Evolutionary conservation across 2,113 vertebrate genomes (phyloP).

Genomic region (Otocyon megalotis): DNA sequence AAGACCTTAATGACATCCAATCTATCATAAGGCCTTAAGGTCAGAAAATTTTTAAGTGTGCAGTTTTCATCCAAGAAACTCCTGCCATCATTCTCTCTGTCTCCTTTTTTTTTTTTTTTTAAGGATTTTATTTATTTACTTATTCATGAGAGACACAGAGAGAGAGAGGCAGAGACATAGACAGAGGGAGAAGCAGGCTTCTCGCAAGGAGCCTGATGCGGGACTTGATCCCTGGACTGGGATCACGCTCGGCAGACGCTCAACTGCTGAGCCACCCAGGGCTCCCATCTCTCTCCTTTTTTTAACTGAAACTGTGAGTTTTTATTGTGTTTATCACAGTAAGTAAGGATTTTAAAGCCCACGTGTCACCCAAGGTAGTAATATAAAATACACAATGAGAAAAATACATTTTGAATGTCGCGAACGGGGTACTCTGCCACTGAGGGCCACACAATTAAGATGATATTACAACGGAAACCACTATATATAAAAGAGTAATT

Average conservation of each 20-base stretch:
- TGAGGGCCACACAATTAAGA: constrained; percentile 79
- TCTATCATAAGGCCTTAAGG: constrained; percentile 79
- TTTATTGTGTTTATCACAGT: constrained; percentile 65
- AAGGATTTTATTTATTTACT: too few relatives aligned
- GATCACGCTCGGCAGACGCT: too few relatives aligned
- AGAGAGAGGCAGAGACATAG: too few relatives aligned
- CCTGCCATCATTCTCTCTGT: constrained; percentile 61
- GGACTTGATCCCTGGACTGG: too few relatives aligned
- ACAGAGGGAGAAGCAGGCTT: too few relatives aligned
- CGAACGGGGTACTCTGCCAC: constrained; percentile 60
- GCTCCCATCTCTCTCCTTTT: background rate
- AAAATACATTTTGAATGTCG: constrained; percentile 54
- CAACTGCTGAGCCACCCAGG: too few relatives aligned
- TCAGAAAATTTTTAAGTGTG: constrained; percentile 71
- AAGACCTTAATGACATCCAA: constrained; percentile 71
- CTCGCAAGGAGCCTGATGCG: too few relatives aligned
- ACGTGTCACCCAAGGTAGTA: constrained; percentile 63
- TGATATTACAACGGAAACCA: constrained; percentile 45
- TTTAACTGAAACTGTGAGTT: constrained; percentile 74
- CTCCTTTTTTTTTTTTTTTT: constrained; percentile 61
- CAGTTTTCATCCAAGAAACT: constrained; percentile 74
- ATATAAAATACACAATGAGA: constrained; percentile 73
- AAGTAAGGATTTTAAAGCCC: background rate
- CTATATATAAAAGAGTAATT: constrained; percentile 8
- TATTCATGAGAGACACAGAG: too few relatives aligned